Percentiles rank a stretch among this genome's conserved stretches.
Evolutionary conservation across 2,797 vertebrate species (phyloP).

Genomic region (Melopsittacus undulatus): DNA sequence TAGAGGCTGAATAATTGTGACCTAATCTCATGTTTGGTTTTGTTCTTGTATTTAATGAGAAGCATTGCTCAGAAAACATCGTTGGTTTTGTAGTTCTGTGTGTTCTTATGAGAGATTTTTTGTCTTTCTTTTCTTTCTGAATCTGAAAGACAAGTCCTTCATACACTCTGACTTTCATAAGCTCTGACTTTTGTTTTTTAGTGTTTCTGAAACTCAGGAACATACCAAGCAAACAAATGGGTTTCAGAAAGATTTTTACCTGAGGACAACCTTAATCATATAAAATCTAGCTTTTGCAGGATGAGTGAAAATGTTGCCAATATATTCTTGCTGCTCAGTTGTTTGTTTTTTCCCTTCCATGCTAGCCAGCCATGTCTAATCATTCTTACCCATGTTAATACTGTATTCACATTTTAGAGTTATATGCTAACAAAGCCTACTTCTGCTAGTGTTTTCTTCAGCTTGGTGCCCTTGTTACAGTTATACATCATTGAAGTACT

Average conservation of each 20-base stretch:
- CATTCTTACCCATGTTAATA: not conserved
- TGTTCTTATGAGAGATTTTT: not conserved
- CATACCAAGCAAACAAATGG: not conserved
- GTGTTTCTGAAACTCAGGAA: not conserved
- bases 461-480: constrained; percentile 20
- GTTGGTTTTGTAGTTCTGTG: not conserved
- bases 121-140: not conserved
- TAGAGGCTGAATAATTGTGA: not conserved
- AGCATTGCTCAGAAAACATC: not conserved
- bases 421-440: not conserved
- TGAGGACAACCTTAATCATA: not conserved
- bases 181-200: not conserved
- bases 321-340: not conserved
- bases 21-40: not conserved
- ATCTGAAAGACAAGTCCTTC: not conserved
- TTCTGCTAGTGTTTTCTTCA: not conserved
- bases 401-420: not conserved
- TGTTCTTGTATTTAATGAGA: not conserved
- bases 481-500: not conserved
- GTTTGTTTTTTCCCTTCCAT: not conserved
- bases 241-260: not conserved
- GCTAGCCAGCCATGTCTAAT: not conserved
- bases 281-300: not conserved
- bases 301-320: not conserved
- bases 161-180: no score